phyloP scores from a whole-genome alignment of 1,140 invertebrate species.

The Tyrophagus putrescentiae region DNA sequence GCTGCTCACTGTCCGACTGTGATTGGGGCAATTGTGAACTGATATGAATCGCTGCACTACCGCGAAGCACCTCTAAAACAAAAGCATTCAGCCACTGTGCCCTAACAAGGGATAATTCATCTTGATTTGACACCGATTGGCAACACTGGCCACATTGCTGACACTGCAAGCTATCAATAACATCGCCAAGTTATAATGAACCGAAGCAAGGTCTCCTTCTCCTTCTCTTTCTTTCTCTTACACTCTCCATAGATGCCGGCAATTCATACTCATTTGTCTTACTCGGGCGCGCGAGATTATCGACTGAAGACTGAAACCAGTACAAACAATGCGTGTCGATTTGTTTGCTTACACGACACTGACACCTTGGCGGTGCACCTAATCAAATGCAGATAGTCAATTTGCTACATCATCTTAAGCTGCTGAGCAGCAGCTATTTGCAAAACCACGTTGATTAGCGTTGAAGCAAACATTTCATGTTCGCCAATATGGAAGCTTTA shows the following conservation, averaged over 20 bases:
- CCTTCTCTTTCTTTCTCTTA: background rate
- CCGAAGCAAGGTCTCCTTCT: background rate
- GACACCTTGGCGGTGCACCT: too few species aligned
- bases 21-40: too few species aligned
- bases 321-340: background rate
- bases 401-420: too few species aligned
- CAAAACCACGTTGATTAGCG: too few species aligned
- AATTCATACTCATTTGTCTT: constrained; percentile 11
- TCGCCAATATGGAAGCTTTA: too few species aligned
- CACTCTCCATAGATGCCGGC: background rate
- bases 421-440: too few species aligned
- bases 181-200: background rate
- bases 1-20: too few species aligned
- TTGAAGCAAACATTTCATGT: too few species aligned
- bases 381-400: too few species aligned
- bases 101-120: background rate
- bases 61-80: too few species aligned
- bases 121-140: constrained; percentile 9
- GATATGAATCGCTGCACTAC: too few species aligned
- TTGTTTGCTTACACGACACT: constrained; percentile 3
- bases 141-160: background rate
- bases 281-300: background rate
- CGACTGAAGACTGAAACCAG: too few species aligned
- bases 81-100: background rate
- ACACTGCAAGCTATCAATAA: background rate